Percentiles rank a stretch among this genome's conserved stretches.
Conservation (phyloP, 2,797 vertebrate species). For the Lacerta bilineata region DNA sequence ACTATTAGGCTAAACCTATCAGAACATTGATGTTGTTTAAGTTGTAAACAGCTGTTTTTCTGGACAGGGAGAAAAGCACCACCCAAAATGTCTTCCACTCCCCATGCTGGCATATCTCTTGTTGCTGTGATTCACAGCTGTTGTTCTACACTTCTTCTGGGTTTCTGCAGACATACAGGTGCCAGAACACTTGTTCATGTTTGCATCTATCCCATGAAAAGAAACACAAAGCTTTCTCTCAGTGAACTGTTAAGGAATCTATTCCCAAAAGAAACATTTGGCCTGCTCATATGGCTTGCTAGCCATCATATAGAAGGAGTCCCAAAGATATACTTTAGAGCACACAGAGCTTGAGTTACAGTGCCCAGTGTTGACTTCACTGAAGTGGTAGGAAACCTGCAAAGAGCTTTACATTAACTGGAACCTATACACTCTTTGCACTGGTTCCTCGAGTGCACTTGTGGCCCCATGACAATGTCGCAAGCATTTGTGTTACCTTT, state of each 20-base stretch:
- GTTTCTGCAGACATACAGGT: slow-evolving; percentile 25
- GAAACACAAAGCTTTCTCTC: slow-evolving; percentile 45
- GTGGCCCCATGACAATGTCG: neutral
- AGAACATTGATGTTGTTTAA: slow-evolving; percentile 28
- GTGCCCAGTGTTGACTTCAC: neutral
- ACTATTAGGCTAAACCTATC: neutral
- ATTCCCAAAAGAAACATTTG: slow-evolving; percentile 9
- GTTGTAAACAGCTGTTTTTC: slow-evolving; percentile 44
- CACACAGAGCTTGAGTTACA: neutral
- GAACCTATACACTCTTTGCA: neutral
- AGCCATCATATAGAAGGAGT: slow-evolving; percentile 17
- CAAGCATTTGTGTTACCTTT: too few species aligned
- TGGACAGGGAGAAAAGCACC: slow-evolving; percentile 23
- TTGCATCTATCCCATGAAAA: slow-evolving; percentile 27
- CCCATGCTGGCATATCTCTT: neutral
- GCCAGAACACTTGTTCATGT: slow-evolving; percentile 17
- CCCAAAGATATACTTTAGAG: slow-evolving; percentile 13
- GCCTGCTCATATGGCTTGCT: neutral
- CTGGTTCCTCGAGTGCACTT: too few species aligned
- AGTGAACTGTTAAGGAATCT: slow-evolving; percentile 22
- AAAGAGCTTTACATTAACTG: neutral
- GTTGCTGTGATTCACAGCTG: slow-evolving; percentile 31
- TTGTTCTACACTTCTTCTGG: slow-evolving; percentile 22
- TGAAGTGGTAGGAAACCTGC: slow-evolving; percentile 2
- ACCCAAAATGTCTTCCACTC: slow-evolving; percentile 6